Percentiles rank a stretch among this genome's conserved stretches.
These are phyloP conservation scores for Cynodonichthys magdalenae DNA, from an alignment of 2,797 vertebrate species.

Conservation along the genomic window DNA sequence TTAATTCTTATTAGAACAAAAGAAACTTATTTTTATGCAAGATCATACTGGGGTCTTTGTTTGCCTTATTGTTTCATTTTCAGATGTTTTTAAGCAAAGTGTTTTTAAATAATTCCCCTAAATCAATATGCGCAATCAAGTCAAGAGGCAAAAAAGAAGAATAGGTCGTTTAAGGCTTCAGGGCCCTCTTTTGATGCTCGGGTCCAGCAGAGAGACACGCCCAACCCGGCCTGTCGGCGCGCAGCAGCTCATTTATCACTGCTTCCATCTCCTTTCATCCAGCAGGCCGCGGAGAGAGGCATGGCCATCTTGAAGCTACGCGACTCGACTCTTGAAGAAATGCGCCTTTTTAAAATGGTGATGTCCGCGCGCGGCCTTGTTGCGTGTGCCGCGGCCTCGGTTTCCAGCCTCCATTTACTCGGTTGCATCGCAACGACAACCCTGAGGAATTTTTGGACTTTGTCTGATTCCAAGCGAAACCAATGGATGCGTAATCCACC, in stretches of 20 bases:
- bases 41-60: background rate
- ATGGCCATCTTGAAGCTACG: conserved; percentile 58
- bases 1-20: background rate
- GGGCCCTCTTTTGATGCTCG: conserved; percentile 67
- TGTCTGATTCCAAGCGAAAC: conserved; percentile 77
- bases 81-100: conserved; percentile 34
- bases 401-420: conserved; percentile 73
- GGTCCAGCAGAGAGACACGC: conserved; percentile 82
- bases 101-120: conserved; percentile 34
- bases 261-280: conserved; percentile 44
- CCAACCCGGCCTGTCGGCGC: conserved; percentile 72
- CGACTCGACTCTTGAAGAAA: conserved; percentile 33
- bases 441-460: conserved; percentile 78
- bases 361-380: conserved; percentile 54
- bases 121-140: conserved; percentile 30
- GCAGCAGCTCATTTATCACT: conserved; percentile 62
- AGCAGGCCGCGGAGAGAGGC: conserved; percentile 35
- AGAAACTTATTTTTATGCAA: background rate
- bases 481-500: conserved; percentile 77
- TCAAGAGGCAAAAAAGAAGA: conserved; percentile 45
- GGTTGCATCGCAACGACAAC: conserved; percentile 73
- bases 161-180: conserved; percentile 57
- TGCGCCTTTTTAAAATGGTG: conserved; percentile 52
- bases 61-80: background rate
- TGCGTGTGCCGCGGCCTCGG: conserved; percentile 43